A percentile compares a stretch with the other conserved stretches of the same genome.
phyloP scores from a whole-genome alignment of 2,113 vertebrate genomes.

The Chamaea fasciata region DNA sequence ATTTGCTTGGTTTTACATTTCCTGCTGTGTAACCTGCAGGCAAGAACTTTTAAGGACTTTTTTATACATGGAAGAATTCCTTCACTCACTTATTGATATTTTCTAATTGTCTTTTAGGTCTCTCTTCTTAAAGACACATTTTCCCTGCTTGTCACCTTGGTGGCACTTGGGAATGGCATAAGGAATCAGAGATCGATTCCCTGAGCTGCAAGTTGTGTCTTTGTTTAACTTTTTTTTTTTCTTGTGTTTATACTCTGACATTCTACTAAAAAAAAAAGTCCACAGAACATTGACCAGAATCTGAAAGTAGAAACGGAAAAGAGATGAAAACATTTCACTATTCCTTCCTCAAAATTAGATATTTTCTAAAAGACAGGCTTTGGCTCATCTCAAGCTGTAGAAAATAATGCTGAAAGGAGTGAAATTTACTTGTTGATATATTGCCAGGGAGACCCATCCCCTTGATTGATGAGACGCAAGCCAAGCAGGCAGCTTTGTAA shows the following conservation, averaged over 20 bases:
- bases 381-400: background rate
- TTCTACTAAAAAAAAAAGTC: background rate
- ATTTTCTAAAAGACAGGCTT: background rate
- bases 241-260: background rate
- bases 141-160: background rate
- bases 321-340: background rate
- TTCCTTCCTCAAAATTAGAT: background rate
- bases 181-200: background rate
- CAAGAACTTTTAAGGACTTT: background rate
- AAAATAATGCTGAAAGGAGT: background rate
- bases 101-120: background rate
- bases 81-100: background rate
- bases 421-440: background rate
- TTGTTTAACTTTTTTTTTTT: background rate
- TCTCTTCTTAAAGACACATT: background rate
- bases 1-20: background rate
- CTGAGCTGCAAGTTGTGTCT: background rate
- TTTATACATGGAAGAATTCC: background rate
- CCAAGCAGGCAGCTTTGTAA: background rate
- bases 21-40: background rate
- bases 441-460: background rate
- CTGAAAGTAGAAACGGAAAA: background rate
- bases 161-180: background rate
- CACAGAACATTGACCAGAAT: background rate
- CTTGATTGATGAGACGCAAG: background rate